phyloP scores from a whole-genome alignment of 2,797 vertebrate genomes.

The Thunnus albacares region DNA sequence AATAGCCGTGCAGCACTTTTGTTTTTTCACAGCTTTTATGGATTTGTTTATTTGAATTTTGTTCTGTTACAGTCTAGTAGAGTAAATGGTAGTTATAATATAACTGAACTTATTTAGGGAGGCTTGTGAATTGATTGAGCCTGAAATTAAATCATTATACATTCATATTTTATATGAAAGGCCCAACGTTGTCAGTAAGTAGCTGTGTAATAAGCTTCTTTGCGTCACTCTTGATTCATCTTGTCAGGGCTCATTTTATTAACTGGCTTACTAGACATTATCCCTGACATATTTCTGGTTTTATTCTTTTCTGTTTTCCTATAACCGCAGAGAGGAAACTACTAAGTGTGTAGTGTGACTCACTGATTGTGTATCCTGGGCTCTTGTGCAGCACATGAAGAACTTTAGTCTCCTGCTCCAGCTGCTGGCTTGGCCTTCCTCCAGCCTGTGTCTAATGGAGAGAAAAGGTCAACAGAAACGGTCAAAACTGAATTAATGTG shows the following conservation, averaged over 20 bases:
- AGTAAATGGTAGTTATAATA: neutral
- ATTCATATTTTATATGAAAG: conserved; percentile 20
- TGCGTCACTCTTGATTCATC: conserved; percentile 24
- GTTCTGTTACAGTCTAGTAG: neutral
- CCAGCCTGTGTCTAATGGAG: conserved; percentile 91
- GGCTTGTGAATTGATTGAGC: conserved; percentile 19
- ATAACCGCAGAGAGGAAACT: conserved; percentile 21
- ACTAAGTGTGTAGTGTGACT: conserved; percentile 72
- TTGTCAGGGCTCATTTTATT: conserved; percentile 39
- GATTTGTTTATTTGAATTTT: neutral
- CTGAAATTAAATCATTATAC: conserved; percentile 13
- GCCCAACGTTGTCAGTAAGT: conserved; percentile 1
- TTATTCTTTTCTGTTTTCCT: conserved; percentile 33
- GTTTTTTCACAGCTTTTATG: neutral
- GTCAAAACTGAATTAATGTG: neutral
- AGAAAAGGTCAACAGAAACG: conserved; percentile 7
- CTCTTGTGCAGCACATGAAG: conserved; percentile 98
- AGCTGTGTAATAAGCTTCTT: conserved; percentile 13
- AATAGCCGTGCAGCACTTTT: too few species aligned
- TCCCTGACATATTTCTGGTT: conserved; percentile 21
- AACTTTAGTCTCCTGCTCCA: conserved; percentile 98
- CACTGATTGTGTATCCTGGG: conserved; percentile 98
- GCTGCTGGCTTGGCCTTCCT: conserved; percentile 98
- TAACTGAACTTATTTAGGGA: neutral
- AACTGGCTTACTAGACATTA: neutral